These are phyloP conservation scores for Sclerodermus sp. DNA, from an alignment of 2,888 invertebrate species.

Conservation along the genomic window DNA sequence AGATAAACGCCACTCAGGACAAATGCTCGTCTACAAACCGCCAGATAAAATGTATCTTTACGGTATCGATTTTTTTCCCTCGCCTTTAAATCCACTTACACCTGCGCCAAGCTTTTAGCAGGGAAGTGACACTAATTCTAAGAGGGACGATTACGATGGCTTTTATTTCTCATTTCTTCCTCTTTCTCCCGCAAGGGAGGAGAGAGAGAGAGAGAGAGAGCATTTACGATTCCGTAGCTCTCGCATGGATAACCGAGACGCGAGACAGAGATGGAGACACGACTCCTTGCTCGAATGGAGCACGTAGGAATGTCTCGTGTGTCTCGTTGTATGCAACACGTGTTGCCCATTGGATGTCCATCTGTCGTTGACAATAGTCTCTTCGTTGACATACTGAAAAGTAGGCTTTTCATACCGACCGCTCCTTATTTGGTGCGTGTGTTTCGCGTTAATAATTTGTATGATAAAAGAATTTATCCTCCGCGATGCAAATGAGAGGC, in stretches of 20 bases:
- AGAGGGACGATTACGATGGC: too few relatives aligned
- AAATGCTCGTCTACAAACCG: conserved; percentile 42
- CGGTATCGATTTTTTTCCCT: conserved; percentile 26
- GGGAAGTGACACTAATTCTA: too few relatives aligned
- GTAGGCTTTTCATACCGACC: conserved; percentile 24
- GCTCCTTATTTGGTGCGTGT: conserved; percentile 44
- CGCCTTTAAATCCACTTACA: conserved; percentile 14
- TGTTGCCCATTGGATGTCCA: conserved; percentile 52
- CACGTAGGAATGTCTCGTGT: conserved; percentile 16
- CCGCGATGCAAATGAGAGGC: conserved; percentile 39
- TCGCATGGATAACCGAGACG: too few relatives aligned
- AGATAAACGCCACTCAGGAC: conserved; percentile 47
- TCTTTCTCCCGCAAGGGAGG: too few relatives aligned
- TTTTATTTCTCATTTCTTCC: too few relatives aligned
- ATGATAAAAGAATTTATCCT: conserved; percentile 40
- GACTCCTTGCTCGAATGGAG: conserved; percentile 1
- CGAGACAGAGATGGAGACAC: too few relatives aligned
- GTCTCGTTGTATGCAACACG: conserved; percentile 41
- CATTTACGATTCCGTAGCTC: too few relatives aligned
- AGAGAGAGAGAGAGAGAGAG: too few relatives aligned
- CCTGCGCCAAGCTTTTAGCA: conserved; percentile 20
- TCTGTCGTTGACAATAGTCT: conserved; percentile 53
- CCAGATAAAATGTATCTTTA: conserved; percentile 43
- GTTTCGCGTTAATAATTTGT: conserved; percentile 36
- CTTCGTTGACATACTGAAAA: conserved; percentile 42